Evolutionary conservation across 2,888 invertebrate species (phyloP).

Genomic region (Agonopterix arenella): DNA sequence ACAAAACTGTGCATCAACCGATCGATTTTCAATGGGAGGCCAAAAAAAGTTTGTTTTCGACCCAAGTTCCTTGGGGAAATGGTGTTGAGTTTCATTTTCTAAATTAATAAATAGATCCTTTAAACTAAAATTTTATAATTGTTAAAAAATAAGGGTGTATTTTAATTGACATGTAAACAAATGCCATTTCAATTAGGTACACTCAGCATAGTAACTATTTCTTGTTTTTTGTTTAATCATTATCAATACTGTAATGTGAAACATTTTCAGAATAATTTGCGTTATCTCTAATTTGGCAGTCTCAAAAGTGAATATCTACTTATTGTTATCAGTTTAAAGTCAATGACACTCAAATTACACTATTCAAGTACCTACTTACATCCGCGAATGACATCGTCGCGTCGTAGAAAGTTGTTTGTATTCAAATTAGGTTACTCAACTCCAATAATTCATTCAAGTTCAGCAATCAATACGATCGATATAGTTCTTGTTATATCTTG

Average conservation of each 20-base stretch:
- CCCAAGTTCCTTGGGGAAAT: too few species aligned
- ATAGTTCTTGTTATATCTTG: neutral
- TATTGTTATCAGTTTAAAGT: slow-evolving; percentile 19
- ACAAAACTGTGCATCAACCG: too few species aligned
- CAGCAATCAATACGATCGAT: slow-evolving; percentile 17
- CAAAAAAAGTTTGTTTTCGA: too few species aligned
- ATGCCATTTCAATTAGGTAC: too few species aligned
- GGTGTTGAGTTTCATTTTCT: too few species aligned
- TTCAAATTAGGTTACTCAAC: slow-evolving; percentile 39
- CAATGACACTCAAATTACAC: slow-evolving; percentile 27
- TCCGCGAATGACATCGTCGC: slow-evolving; percentile 24
- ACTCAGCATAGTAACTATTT: too few species aligned
- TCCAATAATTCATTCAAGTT: slow-evolving; percentile 19
- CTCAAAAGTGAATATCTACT: slow-evolving; percentile 3
- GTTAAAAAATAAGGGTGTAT: too few species aligned
- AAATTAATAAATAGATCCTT: too few species aligned
- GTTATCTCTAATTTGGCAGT: slow-evolving; percentile 2
- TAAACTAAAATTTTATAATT: too few species aligned
- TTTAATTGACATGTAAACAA: too few species aligned
- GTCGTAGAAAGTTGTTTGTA: slow-evolving; percentile 46
- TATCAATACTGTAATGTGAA: neutral
- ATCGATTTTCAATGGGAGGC: too few species aligned
- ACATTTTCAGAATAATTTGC: slow-evolving; percentile 6
- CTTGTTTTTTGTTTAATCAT: too few species aligned
- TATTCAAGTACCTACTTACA: slow-evolving; percentile 23